phyloP scores from a whole-genome alignment of 2,113 vertebrate genomes.

The Falcunculus frontatus region DNA sequence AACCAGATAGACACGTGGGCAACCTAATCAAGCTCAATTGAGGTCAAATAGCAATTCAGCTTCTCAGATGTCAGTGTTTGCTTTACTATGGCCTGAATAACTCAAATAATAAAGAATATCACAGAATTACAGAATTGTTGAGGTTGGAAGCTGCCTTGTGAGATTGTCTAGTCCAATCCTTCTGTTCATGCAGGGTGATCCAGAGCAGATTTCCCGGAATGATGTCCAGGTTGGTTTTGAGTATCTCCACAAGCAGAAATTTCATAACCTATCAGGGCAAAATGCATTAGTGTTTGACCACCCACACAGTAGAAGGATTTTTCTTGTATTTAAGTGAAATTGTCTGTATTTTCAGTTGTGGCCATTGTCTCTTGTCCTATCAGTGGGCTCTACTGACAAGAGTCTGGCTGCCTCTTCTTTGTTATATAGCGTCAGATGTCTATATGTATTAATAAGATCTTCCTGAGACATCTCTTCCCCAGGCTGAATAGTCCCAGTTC shows the following conservation, averaged over 20 bases:
- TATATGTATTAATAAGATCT: neutral
- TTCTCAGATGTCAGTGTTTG: neutral
- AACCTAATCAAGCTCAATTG: neutral
- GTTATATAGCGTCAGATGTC: neutral
- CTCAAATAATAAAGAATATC: neutral
- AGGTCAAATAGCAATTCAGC: neutral
- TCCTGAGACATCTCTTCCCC: neutral
- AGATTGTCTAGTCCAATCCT: neutral
- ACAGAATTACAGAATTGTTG: neutral
- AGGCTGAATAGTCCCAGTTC: neutral
- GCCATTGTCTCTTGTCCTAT: neutral
- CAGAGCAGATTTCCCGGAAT: neutral
- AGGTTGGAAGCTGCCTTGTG: neutral
- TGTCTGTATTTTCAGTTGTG: neutral
- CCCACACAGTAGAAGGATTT: rapidly evolving
- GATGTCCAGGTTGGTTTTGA: neutral
- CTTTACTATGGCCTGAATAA: neutral
- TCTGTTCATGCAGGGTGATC: neutral
- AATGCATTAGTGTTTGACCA: neutral
- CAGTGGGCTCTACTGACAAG: neutral
- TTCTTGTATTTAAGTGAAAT: neutral
- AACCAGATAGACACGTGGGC: neutral
- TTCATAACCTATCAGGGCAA: neutral
- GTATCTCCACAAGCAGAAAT: neutral
- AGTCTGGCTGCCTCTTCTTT: neutral